These are phyloP conservation scores for Empidonax alnorum DNA, from an alignment of 2,113 vertebrate genomes.

Conservation along the genomic window DNA sequence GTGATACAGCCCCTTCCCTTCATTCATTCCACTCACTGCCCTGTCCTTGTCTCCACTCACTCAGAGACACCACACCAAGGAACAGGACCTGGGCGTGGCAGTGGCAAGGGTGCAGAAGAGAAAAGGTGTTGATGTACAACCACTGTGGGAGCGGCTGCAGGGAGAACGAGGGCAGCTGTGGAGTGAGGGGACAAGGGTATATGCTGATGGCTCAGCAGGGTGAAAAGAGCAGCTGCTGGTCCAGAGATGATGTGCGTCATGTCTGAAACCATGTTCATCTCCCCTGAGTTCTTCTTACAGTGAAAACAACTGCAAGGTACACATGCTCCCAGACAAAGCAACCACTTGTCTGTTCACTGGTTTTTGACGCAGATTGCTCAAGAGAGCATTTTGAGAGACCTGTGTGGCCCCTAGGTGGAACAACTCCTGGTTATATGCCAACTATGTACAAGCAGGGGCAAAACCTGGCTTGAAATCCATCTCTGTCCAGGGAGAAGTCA, in stretches of 20 bases:
- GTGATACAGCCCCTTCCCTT: neutral
- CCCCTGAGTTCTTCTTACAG: neutral
- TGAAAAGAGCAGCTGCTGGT: neutral
- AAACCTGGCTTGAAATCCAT: neutral
- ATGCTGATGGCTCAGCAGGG: neutral
- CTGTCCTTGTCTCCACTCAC: neutral
- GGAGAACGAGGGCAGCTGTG: neutral
- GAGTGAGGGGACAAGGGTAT: neutral
- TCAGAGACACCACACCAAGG: neutral
- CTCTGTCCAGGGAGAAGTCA: neutral
- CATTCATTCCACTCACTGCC: no score
- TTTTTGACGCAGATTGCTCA: neutral
- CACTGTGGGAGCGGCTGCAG: neutral
- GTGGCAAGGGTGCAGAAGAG: rapidly evolving
- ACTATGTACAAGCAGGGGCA: neutral
- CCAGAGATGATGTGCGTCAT: neutral
- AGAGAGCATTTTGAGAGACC: neutral
- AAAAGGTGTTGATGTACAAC: neutral
- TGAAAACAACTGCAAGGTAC: neutral
- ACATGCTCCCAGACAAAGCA: neutral
- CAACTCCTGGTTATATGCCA: neutral
- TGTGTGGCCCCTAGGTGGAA: neutral
- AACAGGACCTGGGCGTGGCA: neutral
- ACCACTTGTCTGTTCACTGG: rapidly evolving
- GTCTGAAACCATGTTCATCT: neutral